phyloP scores from a whole-genome alignment of 1,140 invertebrate species.

The Penaeus vannamei region DNA sequence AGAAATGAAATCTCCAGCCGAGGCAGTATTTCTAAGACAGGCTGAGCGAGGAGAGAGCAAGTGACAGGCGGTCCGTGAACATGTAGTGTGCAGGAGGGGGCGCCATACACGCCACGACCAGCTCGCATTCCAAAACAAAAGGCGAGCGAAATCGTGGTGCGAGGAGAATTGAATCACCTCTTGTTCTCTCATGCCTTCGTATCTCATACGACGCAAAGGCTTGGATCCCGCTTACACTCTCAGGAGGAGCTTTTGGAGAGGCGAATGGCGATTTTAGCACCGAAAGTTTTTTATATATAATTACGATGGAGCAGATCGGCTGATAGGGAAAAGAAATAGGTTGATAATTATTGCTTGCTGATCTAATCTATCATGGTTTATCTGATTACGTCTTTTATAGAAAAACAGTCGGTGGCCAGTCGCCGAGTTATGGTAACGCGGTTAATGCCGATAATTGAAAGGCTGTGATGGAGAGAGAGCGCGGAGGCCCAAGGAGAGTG shows the following conservation, averaged over 20 bases:
- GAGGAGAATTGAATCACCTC: slow-evolving; percentile 51
- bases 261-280: too few relatives aligned
- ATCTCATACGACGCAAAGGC: background rate
- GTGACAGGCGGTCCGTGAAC: slow-evolving; percentile 35
- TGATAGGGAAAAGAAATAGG: too few relatives aligned
- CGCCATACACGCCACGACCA: slow-evolving; percentile 34
- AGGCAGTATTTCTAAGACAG: slow-evolving; percentile 31
- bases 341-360: too few relatives aligned
- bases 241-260: too few relatives aligned
- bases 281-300: too few relatives aligned
- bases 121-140: slow-evolving; percentile 54
- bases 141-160: slow-evolving; percentile 40
- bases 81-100: slow-evolving; percentile 17
- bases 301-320: too few relatives aligned
- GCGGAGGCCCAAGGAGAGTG: background rate
- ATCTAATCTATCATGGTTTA: too few relatives aligned
- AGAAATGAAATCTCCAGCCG: slow-evolving; percentile 19
- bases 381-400: too few relatives aligned
- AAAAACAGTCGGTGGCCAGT: background rate
- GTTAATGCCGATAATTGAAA: slow-evolving; percentile 32
- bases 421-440: slow-evolving; percentile 20
- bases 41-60: slow-evolving; percentile 7
- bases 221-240: too few relatives aligned
- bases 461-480: slow-evolving; percentile 24
- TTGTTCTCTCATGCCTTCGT: slow-evolving; percentile 39